A percentile compares a stretch with the other conserved stretches of the same genome.
Evolutionary conservation across 2,888 invertebrate genomes (phyloP).

Genomic region (Polyommatus iphigenia): DNA sequence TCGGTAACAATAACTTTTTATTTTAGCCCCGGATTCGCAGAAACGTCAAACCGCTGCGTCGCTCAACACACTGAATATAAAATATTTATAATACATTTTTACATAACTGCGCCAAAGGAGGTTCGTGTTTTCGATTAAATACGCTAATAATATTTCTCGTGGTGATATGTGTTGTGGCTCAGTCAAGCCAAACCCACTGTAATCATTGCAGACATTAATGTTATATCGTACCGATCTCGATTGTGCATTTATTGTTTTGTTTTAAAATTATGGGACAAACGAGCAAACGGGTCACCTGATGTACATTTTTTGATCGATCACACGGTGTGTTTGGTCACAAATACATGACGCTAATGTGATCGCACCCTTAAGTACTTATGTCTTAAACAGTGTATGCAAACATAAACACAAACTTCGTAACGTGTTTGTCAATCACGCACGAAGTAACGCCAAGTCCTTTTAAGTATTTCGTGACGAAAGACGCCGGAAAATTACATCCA

Average conservation of each 20-base stretch:
- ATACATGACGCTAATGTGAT: no score
- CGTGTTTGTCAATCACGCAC: not conserved
- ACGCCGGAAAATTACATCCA: not conserved
- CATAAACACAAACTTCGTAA: not conserved
- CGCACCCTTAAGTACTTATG: not conserved
- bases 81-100: not conserved
- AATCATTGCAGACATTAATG: no score
- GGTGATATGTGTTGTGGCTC: no score
- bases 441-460: not conserved
- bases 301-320: no score
- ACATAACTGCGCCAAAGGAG: not conserved
- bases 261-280: no score
- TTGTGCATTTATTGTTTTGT: no score
- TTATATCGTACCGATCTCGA: no score
- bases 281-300: no score
- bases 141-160: no score
- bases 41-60: not conserved
- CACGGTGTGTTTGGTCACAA: no score
- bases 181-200: no score
- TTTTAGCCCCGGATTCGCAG: not conserved
- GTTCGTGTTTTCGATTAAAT: not conserved
- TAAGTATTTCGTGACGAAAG: not conserved
- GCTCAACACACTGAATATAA: not conserved
- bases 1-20: not conserved
- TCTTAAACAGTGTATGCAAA: not conserved